phyloP scores from a whole-genome alignment of 2,888 invertebrate species.

The Lasiommata megera region DNA sequence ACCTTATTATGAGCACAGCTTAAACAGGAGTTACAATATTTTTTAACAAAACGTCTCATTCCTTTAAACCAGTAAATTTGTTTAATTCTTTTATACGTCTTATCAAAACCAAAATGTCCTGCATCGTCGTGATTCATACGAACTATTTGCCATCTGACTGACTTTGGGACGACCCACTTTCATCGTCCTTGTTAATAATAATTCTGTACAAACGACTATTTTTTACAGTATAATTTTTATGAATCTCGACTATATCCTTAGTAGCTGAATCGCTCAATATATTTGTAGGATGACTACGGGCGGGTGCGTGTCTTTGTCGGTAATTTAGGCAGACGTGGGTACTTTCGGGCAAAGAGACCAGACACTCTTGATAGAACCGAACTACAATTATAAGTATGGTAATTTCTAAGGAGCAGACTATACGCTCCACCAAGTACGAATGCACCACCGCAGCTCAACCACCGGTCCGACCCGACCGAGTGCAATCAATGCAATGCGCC shows the following conservation, averaged over 20 bases:
- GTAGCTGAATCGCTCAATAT: conserved; percentile 9
- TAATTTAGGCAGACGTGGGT: too few relatives aligned
- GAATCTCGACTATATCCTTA: background rate
- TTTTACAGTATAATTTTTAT: background rate
- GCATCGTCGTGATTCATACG: conserved; percentile 34
- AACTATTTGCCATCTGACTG: conserved; percentile 34
- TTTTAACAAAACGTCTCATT: conserved; percentile 32
- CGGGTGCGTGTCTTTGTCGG: too few relatives aligned
- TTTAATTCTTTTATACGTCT: conserved; percentile 17
- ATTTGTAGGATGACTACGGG: too few relatives aligned
- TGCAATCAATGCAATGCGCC: too few relatives aligned
- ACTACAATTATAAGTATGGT: too few relatives aligned
- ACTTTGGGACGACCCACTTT: conserved; percentile 35
- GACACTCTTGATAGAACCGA: too few relatives aligned
- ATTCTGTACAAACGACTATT: background rate
- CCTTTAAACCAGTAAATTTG: conserved; percentile 33
- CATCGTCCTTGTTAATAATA: too few relatives aligned
- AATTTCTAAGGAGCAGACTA: too few relatives aligned
- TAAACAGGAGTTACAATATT: conserved; percentile 31
- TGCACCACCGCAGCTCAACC: too few relatives aligned
- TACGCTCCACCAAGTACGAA: too few relatives aligned
- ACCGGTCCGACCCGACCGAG: too few relatives aligned
- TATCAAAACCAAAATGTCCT: conserved; percentile 33
- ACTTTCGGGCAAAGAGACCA: too few relatives aligned
- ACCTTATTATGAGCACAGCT: conserved; percentile 16